These are phyloP conservation scores for Drosophila sechellia DNA, from an alignment of 1,140 invertebrate genomes.

Conservation along the genomic window DNA sequence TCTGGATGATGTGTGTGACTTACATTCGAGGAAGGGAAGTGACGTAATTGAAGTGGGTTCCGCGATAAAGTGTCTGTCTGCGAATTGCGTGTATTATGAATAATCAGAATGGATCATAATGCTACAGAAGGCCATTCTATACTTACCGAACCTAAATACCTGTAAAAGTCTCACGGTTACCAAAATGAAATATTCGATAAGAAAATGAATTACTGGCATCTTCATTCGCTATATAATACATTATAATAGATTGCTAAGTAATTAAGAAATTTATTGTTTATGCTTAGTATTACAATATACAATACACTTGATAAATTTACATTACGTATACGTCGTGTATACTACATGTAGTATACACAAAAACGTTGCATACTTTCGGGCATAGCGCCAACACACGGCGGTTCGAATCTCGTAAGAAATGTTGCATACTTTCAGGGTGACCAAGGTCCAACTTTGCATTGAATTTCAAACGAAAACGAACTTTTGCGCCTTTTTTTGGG, in stretches of 20 bases:
- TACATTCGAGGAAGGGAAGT: not conserved
- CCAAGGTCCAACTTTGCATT: not conserved
- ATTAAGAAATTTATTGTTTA: too few species aligned
- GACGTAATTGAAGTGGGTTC: conserved; percentile 6
- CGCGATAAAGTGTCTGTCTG: conserved; percentile 15
- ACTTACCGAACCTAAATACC: not conserved
- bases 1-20: conserved; percentile 20
- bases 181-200: not conserved
- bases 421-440: conserved; percentile 21
- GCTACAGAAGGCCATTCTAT: not conserved
- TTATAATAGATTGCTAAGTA: too few species aligned
- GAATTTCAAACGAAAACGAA: conserved; percentile 28
- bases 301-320: not conserved
- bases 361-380: conserved; percentile 26
- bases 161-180: not conserved
- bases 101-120: conserved; percentile 13
- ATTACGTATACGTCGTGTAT: not conserved
- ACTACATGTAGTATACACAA: not conserved
- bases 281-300: too few species aligned
- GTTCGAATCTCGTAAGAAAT: not conserved
- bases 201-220: not conserved
- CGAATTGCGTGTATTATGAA: conserved; percentile 1
- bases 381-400: not conserved
- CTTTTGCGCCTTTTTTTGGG: conserved; percentile 11
- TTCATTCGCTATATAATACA: not conserved